Conservation (phyloP, 1,140 invertebrate genomes). For the Solenopsis fugax region DNA sequence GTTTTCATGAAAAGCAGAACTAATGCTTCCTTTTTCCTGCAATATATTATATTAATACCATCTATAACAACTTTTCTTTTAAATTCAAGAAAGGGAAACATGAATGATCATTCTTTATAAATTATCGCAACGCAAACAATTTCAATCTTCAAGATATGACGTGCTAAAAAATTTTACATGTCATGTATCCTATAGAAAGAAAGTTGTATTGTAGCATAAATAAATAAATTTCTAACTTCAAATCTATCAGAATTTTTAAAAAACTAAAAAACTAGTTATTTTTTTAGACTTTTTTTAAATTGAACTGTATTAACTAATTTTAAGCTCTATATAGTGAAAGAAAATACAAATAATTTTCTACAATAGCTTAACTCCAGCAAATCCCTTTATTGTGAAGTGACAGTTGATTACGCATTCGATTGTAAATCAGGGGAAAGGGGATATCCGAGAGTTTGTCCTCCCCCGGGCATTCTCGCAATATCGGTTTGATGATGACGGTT, state of each 20-base stretch:
- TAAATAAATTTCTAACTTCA: neutral
- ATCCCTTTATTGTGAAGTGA: neutral
- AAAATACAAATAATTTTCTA: neutral
- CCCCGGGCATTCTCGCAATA: neutral
- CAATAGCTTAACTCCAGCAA: neutral
- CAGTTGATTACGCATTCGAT: slow-evolving; percentile 6
- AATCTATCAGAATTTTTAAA: neutral
- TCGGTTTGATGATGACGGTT: slow-evolving; percentile 23
- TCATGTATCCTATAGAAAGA: neutral
- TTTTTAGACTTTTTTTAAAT: neutral
- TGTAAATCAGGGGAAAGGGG: neutral
- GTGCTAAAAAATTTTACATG: neutral
- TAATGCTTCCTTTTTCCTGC: neutral
- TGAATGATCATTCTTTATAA: neutral
- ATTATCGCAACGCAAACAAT: neutral
- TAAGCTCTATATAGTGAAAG: neutral
- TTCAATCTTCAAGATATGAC: neutral
- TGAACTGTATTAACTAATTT: neutral
- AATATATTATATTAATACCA: neutral
- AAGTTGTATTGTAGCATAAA: neutral
- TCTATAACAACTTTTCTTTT: neutral
- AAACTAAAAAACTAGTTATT: neutral
- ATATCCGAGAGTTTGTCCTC: neutral
- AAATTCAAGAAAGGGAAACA: neutral
- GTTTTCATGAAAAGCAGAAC: neutral